Evolutionary conservation across 2,113 vertebrate genomes (phyloP).

Genomic region (Myrmophylax atrothorax): DNA sequence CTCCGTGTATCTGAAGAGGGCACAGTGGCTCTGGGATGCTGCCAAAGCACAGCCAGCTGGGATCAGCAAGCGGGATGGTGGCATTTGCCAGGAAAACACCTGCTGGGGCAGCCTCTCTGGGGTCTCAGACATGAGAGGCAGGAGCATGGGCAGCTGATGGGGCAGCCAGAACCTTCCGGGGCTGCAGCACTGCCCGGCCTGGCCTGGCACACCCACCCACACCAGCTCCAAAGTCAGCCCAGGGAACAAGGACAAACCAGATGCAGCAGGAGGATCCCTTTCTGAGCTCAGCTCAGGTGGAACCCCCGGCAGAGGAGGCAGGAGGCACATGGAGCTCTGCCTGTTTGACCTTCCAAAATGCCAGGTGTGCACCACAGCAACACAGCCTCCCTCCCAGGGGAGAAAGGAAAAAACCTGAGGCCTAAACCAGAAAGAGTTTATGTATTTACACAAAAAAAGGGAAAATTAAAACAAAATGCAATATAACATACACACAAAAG

Average conservation of each 20-base stretch:
- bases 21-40: fast-evolving
- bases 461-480: too few species aligned
- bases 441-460: too few species aligned
- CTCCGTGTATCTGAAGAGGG: fast-evolving
- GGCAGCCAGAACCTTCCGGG: fast-evolving
- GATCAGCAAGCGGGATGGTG: too few species aligned
- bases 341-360: too few species aligned
- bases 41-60: fast-evolving
- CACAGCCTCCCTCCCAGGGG: too few species aligned
- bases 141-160: neutral
- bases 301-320: neutral
- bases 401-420: too few species aligned
- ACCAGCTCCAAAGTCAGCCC: neutral
- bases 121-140: neutral
- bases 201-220: neutral
- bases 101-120: neutral
- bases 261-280: fast-evolving
- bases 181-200: fast-evolving
- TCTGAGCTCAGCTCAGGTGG: neutral
- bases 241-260: neutral
- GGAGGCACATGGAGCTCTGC: fast-evolving
- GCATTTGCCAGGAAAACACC: neutral
- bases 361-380: too few species aligned
- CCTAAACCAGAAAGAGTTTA: too few species aligned
- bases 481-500: too few species aligned